Evolutionary conservation across 1,140 invertebrate genomes (phyloP), one percentile per base, ranked within the genome.

Genomic region (Cyphomyrmex costatus): DNA sequence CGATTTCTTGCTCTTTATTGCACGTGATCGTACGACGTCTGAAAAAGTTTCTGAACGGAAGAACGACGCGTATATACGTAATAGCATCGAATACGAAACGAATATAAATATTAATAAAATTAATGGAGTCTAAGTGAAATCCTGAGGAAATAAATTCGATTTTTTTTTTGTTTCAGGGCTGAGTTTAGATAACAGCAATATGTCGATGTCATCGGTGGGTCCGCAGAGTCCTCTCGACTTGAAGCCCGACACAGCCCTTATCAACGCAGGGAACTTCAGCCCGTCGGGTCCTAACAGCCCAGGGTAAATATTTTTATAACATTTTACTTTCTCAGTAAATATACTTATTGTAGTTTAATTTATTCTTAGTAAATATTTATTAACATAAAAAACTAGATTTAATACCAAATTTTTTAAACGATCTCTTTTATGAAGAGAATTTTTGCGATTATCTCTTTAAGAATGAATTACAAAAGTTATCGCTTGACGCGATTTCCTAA

Each of bases 221-320:
- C 97, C 98, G 12, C 97, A 98, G 93, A 98, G 97, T 78, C 98
- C 98, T 46, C 95, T 98, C 87, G 96, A 96, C 80, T 97, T 98
- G 96, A 98, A 98, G 93, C 98, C 98, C 49, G 98, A 98, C 93
- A 98, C 97, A 36, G 97, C 97, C 21, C 95, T 98, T 78, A 96
- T 96, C 63, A 95, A 95, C 84, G 93, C 96, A 46, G 96, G 96
- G 46, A 96, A 96, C 89, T 97, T 96, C 90, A 97, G 96, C 93
- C 96, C 96, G 5, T 96, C 96, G 24, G 95, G 96, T 82, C 96
- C 96, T 1, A 96, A 97, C 84, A 97, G 97, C 92, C 97, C 97
- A 21, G 96, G 96, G 96, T 96, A 92, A 95, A 16, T 83, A 16
- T 51, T n/a, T 4, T n/a, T 16, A 6, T 12, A 61, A 42, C 10